Base-by-base conservation (phyloP, 2,797 vertebrate species). In the Pangasius krempfi region DNA sequence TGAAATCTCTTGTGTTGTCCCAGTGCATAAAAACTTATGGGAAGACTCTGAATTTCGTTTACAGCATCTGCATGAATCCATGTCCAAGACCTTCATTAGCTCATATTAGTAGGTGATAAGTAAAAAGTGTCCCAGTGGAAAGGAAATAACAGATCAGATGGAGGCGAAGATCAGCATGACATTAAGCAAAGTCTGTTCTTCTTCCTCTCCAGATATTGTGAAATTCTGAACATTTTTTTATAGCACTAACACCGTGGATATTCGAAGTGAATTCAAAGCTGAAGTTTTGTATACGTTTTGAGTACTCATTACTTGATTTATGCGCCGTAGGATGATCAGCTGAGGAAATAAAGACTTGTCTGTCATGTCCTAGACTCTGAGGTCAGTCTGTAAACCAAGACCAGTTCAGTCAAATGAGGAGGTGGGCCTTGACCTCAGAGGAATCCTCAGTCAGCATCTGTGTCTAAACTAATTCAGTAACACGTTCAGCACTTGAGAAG, bases 401-500 rank as follows among this genome's bases (percentile, higher is more conserved):
- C 47, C 58, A n/a, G 44, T 66, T 87, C 60, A 37, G 60, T 70
- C 86, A n/a, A 52, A 22, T 70, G n/a, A 84, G 44, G 4, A 68
- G 44, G 9, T 54, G 64, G 83, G 18, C 10, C 64, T 33, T 84
- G 83, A 84, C 64, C 64, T 68, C 40, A 64, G 81, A 66, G 60
- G 81, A 84, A 84, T 84, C 40, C 81, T 84, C 47, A 58, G 86
- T 82, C 64, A 72, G 60, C 73, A 64, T 86, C 27, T 33, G 40
- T 75, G 88, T 88, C 37, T 60, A 73, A 86, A 84, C 62, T 80
- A 81, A 81, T 70, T 27, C 44, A 78, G 86, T 86, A 88, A 89
- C 85, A 50, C 73, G 81, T 60, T 81, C 82, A 88, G 64, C 62
- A 47, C 64, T 90, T 16, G 58, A 44, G 56, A 82, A n/a, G 80